phyloP scores from a whole-genome alignment of 30 jellyfish, hydroid and myxozoan species.

The Pseudorhiza aurosa region DNA sequence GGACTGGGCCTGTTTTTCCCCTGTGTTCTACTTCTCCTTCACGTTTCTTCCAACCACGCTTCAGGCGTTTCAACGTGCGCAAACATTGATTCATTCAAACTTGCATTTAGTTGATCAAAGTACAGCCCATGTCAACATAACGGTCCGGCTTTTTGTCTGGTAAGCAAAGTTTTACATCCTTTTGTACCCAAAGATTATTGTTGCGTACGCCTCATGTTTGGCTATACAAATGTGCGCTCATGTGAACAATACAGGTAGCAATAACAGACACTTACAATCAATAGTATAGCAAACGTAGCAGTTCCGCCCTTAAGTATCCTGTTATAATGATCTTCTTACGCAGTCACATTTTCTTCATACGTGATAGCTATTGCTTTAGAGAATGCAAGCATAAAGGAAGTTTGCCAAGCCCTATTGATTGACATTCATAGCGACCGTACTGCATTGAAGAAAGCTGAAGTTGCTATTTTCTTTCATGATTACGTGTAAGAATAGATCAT shows the following conservation, averaged over 20 bases:
- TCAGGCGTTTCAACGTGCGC: not conserved
- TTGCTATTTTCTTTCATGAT: too few species aligned
- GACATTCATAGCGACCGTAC: too few species aligned
- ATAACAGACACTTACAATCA: conserved; percentile 13
- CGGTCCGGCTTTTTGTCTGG: conserved; percentile 73
- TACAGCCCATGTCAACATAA: conserved; percentile 27
- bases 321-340: not conserved
- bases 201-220: conserved; percentile 25
- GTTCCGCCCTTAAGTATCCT: conserved; percentile 49
- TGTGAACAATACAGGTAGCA: conserved; percentile 11
- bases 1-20: too few species aligned
- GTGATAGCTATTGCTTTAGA: too few species aligned
- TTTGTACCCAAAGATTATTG: conserved; percentile 16
- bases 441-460: too few species aligned
- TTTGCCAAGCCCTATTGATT: too few species aligned
- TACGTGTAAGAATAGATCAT: too few species aligned
- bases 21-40: not conserved
- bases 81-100: conserved; percentile 44
- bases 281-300: conserved; percentile 43
- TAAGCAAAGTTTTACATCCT: conserved; percentile 58
- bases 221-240: conserved; percentile 42
- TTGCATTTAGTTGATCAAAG: not conserved
- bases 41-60: conserved; percentile 5
- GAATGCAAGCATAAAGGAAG: too few species aligned
- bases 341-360: not conserved